phyloP scores from a whole-genome alignment of 2,888 invertebrate genomes.

The Drosophila crucigera region DNA sequence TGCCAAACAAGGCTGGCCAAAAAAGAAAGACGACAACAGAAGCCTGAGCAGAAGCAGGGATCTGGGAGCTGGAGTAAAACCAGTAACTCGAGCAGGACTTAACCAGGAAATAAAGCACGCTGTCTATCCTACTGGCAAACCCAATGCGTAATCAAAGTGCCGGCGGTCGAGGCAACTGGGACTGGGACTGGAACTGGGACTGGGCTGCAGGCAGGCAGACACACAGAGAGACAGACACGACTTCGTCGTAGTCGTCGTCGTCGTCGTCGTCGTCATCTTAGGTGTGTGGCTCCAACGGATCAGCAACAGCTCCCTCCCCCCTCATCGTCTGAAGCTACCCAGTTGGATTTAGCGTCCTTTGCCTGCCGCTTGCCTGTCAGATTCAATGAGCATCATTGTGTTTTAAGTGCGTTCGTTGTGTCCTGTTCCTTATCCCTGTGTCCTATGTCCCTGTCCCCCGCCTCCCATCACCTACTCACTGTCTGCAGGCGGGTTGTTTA shows the following conservation, averaged over 20 bases:
- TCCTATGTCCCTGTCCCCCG: not conserved
- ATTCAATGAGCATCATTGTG: slow-evolving; percentile 81
- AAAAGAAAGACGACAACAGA: slow-evolving; percentile 18
- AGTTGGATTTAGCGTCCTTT: slow-evolving; percentile 20
- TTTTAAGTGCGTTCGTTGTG: slow-evolving; percentile 81
- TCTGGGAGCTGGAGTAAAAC: not conserved
- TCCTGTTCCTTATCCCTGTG: slow-evolving; percentile 54
- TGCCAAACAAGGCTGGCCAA: slow-evolving; percentile 46
- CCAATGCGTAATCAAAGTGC: slow-evolving; percentile 78
- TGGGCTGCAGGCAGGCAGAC: not conserved
- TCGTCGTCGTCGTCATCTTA: slow-evolving; percentile 60
- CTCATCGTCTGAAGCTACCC: slow-evolving; percentile 3
- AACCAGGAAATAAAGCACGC: slow-evolving; percentile 45
- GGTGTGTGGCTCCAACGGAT: slow-evolving; percentile 67
- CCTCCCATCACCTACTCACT: not conserved
- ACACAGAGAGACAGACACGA: slow-evolving; percentile 59
- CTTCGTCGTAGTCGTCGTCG: slow-evolving; percentile 32
- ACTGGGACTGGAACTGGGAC: not conserved
- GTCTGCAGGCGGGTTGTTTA: slow-evolving; percentile 63
- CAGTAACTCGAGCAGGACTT: slow-evolving; percentile 37
- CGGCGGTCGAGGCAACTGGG: slow-evolving; percentile 19
- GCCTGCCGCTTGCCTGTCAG: slow-evolving; percentile 66
- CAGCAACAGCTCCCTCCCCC: slow-evolving; percentile 40
- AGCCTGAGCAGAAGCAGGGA: slow-evolving; percentile 7
- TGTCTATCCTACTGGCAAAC: slow-evolving; percentile 48